Conservation (phyloP, 2,797 vertebrate genomes). For the Ispidina picta region DNA sequence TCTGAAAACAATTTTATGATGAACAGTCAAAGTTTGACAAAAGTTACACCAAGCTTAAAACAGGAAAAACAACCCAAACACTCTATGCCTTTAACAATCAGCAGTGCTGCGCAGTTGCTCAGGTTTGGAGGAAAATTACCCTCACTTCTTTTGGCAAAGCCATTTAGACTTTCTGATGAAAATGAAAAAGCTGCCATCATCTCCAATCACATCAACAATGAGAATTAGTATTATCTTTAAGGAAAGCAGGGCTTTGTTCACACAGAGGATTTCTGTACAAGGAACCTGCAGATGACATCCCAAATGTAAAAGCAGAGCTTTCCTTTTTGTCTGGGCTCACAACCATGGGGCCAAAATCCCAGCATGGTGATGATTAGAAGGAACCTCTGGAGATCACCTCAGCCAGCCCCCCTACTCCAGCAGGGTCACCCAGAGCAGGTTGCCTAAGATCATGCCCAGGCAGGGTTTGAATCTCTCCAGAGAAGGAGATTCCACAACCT, state of each 20-base stretch:
- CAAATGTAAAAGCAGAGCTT: background rate
- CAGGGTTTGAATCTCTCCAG: background rate
- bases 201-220: background rate
- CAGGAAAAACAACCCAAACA: too few species aligned
- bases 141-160: constrained; percentile 1
- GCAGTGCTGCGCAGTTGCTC: background rate
- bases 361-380: background rate
- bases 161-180: background rate
- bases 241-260: constrained; percentile 22
- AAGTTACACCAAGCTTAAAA: background rate
- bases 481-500: background rate
- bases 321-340: background rate
- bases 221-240: background rate
- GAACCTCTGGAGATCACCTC: background rate
- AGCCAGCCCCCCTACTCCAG: background rate
- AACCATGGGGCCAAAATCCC: background rate
- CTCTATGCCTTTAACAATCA: background rate
- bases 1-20: background rate
- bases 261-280: constrained; percentile 22
- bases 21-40: background rate
- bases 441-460: background rate
- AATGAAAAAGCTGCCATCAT: background rate
- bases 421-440: background rate
- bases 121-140: background rate
- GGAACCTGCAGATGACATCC: background rate